Conservation (phyloP, 1,140 invertebrate species). For the Pemphigus obesinymphae region DNA sequence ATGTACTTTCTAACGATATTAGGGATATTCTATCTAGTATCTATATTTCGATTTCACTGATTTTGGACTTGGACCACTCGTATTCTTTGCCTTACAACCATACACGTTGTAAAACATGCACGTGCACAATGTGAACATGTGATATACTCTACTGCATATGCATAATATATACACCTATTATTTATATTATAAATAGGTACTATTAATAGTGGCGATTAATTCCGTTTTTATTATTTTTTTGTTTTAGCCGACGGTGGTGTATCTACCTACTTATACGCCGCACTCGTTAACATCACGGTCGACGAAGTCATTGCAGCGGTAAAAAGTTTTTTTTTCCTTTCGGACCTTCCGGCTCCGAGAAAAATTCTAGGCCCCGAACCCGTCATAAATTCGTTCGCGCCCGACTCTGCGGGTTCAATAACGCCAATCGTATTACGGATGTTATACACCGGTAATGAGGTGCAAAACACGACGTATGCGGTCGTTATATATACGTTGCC, state of each 20-base stretch:
- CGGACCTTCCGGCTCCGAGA: conserved; percentile 13
- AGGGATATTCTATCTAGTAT: no score
- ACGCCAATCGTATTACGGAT: no score
- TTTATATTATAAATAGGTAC: not conserved
- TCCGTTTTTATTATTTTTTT: not conserved
- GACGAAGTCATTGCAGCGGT: not conserved
- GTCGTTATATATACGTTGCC: not conserved
- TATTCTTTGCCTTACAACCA: not conserved
- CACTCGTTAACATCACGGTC: not conserved
- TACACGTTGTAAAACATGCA: no score
- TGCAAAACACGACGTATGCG: not conserved
- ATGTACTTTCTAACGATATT: no score
- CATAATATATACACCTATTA: not conserved
- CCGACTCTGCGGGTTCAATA: not conserved
- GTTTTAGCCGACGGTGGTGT: not conserved
- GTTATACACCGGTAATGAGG: not conserved
- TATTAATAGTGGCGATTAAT: not conserved
- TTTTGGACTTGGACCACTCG: no score
- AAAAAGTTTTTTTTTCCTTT: not conserved
- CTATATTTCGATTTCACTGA: no score
- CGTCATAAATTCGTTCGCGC: not conserved
- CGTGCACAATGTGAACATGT: not conserved
- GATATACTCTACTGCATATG: not conserved
- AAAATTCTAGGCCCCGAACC: not conserved
- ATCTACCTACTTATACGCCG: not conserved